Conservation (phyloP, 2,888 invertebrate genomes). For the Caenorhabditis wallacei region DNA sequence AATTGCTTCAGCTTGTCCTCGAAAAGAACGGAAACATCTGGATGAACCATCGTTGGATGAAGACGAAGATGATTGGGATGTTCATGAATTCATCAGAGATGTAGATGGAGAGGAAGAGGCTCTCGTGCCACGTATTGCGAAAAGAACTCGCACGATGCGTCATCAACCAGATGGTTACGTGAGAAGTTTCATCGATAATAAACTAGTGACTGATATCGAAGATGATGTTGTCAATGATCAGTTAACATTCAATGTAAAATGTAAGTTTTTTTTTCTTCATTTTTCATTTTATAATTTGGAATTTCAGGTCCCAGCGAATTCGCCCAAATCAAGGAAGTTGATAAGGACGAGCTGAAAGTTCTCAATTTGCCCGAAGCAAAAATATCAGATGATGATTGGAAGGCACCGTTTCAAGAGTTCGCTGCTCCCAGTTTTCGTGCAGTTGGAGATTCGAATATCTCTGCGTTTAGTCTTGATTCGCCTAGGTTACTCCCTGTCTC, state of each 20-base stretch:
- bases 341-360: constrained; percentile 63
- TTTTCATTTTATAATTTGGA: neutral
- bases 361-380: constrained; percentile 63
- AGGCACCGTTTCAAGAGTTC: constrained; percentile 66
- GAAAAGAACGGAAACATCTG: constrained; percentile 51
- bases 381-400: constrained; percentile 71
- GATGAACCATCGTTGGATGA: constrained; percentile 40
- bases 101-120: constrained; percentile 63
- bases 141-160: constrained; percentile 75
- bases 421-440: constrained; percentile 56
- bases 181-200: constrained; percentile 76
- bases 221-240: constrained; percentile 75
- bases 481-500: constrained; percentile 54
- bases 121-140: constrained; percentile 67
- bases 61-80: constrained; percentile 56
- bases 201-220: constrained; percentile 73
- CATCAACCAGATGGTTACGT: constrained; percentile 76
- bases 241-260: constrained; percentile 74
- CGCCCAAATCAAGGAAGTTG: constrained; percentile 70
- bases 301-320: constrained; percentile 74
- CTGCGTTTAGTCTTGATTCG: constrained; percentile 66
- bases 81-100: constrained; percentile 43
- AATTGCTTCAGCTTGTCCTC: constrained; percentile 56
- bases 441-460: constrained; percentile 62
- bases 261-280: constrained; percentile 50